These are phyloP conservation scores for Polyommatus icarus DNA, from an alignment of 2,888 invertebrate genomes.

Conservation along the genomic window DNA sequence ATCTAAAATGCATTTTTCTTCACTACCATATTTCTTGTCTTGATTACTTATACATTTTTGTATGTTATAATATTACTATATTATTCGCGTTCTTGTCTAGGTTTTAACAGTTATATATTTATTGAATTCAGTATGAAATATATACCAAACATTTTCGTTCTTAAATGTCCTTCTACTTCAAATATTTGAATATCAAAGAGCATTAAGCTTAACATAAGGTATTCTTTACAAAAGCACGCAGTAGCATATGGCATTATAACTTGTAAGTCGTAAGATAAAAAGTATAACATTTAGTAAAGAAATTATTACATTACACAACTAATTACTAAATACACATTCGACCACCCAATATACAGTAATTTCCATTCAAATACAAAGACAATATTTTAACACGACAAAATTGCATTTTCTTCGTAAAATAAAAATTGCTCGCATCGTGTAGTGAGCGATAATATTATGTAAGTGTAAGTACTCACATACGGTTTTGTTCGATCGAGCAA, in stretches of 20 bases:
- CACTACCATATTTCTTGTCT: not conserved
- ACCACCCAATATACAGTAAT: not conserved
- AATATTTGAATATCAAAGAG: constrained; percentile 16
- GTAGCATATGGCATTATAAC: not conserved
- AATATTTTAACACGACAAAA: not conserved
- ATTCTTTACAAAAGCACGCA: not conserved
- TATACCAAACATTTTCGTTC: not conserved
- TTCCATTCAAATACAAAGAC: not conserved
- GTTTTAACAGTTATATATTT: too few relatives aligned
- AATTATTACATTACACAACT: not conserved
- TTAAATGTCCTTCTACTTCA: constrained; percentile 21
- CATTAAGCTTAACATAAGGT: constrained; percentile 8
- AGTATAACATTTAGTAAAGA: not conserved
- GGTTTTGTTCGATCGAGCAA: too few relatives aligned
- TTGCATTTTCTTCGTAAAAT: not conserved
- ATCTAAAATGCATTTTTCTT: not conserved
- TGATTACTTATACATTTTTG: too few relatives aligned
- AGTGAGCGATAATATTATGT: not conserved
- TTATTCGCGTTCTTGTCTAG: too few relatives aligned
- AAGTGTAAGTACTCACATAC: too few relatives aligned
- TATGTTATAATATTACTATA: not conserved
- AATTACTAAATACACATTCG: not conserved
- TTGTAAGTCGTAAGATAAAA: not conserved
- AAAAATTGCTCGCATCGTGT: not conserved
- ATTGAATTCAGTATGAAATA: not conserved